Evolutionary conservation across 1,140 invertebrate species (phyloP), one percentile per base, ranked within the genome.

Genomic region (Teleogryllus occipitalis): DNA sequence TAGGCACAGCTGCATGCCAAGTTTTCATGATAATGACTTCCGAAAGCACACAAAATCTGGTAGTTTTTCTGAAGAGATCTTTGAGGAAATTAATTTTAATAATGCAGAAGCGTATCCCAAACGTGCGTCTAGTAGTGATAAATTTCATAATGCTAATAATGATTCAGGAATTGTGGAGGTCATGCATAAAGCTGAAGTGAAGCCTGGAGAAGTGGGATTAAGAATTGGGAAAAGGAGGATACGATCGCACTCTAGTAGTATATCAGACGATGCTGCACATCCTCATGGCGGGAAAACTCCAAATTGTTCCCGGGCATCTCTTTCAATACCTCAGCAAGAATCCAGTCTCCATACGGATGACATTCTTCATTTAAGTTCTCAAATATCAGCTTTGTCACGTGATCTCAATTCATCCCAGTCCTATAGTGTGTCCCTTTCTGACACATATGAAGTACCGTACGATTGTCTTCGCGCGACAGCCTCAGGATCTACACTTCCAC

Each of bases 401-500:
- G 21, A 21, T 65, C 75, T 76, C 10, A 18, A 80, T 46, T 49
- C 74, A 8, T 46, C 48, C 15, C 75, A 10, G 18, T 76, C 75
- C 5, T 47, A 12, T 8, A 6, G 7, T 47, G 14, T 47, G 8
- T 47, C 47, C 18, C 75, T 47, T n/a, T 46, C 46, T 14, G 72
- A 79, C 8, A n/a, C 21, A 18, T 22, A 79, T 22, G 46, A 47
- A n/a, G 46, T 48, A 8, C 73, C 27, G 22, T 47, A 78, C 79
- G 15, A 65, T 18, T 48, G 74, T 72, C 79, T 54, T 27, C 65
- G 49, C 15, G 72, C 22, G 15, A 21, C 49, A 27, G 77, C 22
- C 47, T 77, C 73, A 22, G 76, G 65, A 8, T 77, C 80, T 14
- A 80, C 80, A 8, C 72, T 80, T 7, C 80, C 80, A 39, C 77